Conservation (phyloP, 2,113 vertebrate species). For the Coryphaenoides rupestris region DNA sequence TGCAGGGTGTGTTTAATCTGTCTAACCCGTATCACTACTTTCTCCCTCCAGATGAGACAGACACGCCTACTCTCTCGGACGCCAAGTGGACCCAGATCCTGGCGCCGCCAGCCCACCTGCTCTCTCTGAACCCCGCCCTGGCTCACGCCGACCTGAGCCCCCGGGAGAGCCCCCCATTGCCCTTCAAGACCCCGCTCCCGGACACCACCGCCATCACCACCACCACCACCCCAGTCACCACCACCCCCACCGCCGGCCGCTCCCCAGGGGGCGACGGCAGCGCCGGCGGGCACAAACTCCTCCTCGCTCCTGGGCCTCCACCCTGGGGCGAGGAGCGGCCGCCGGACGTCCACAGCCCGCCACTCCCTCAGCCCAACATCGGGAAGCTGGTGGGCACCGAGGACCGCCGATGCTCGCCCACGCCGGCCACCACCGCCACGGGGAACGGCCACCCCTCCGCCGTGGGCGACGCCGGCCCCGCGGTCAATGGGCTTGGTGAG, state of each 20-base stretch:
- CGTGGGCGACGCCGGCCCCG: slow-evolving; percentile 29
- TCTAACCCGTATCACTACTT: neutral
- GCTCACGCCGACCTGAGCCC: slow-evolving; percentile 73
- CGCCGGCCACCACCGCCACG: slow-evolving; percentile 59
- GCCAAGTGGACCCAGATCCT: slow-evolving; percentile 95
- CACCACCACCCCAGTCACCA: slow-evolving; percentile 27
- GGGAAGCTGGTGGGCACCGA: slow-evolving; percentile 72
- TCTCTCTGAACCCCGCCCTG: slow-evolving; percentile 80
- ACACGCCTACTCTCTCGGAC: slow-evolving; percentile 84
- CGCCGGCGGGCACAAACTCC: slow-evolving; percentile 23
- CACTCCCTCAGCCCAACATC: slow-evolving; percentile 72
- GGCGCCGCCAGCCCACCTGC: slow-evolving; percentile 77
- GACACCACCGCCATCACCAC: slow-evolving; percentile 40
- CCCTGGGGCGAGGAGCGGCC: slow-evolving; percentile 80
- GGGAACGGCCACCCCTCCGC: slow-evolving; percentile 52
- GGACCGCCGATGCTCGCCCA: slow-evolving; percentile 43
- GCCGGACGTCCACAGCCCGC: slow-evolving; percentile 70
- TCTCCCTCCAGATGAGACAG: slow-evolving; percentile 78
- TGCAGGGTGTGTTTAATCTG: slow-evolving; percentile 6
- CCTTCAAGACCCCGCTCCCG: slow-evolving; percentile 76
- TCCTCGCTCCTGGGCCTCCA: slow-evolving; percentile 56
- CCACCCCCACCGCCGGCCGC: slow-evolving; percentile 63
- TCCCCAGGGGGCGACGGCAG: slow-evolving; percentile 51
- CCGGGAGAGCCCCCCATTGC: slow-evolving; percentile 78
- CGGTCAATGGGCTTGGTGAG: slow-evolving; percentile 33